Evolutionary conservation across 2,113 vertebrate species (phyloP), one percentile per base, ranked within the genome.

Genomic region (Carettochelys insculpta): DNA sequence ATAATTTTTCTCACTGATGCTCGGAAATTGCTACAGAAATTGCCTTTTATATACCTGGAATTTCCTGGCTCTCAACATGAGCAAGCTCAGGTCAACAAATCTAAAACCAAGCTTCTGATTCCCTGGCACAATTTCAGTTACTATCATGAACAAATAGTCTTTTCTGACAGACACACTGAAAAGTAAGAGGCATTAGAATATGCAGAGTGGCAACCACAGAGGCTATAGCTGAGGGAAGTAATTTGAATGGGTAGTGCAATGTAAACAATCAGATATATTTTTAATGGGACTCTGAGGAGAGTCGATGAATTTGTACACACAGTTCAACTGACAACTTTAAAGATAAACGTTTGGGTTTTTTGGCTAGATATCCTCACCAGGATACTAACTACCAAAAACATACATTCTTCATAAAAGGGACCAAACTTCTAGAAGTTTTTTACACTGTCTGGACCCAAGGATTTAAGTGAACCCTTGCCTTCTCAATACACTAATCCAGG

Each of bases 141-240:
- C 31, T 87, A 80, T 8, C 53, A 89, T 82, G 89, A 94, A 12
- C 56, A 58, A 58, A 31, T 58, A 58, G 27, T 13, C 56, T 61
- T 34, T 61, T 82, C 54, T 89, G 87, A 92, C 89, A 96, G 54
- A 80, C 10, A 83, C 90, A 92, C 83, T 24, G 77, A 77, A 71
- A 92, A 89, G 54, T 0, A 0, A 73, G 87, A 89, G 83, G 91
- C 84, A 91, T 79, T 85, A 47, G 25, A 84, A 86, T 54, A 82
- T 93, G 48, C 89, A 93, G 43, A 51, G 25, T 88, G 19, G 73
- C 24, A 77, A 0, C 65, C 25, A 2, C 43, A 45, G 58, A 45
- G 43, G 52, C 83, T 82, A 61, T 24, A n/a, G 78, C 54, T 76
- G 38, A 75, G 58, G 88, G 71, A 82, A 31, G 52, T 58, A 86